phyloP scores from a whole-genome alignment of 1,140 invertebrate species.

The Macrobrachium nipponense region DNA sequence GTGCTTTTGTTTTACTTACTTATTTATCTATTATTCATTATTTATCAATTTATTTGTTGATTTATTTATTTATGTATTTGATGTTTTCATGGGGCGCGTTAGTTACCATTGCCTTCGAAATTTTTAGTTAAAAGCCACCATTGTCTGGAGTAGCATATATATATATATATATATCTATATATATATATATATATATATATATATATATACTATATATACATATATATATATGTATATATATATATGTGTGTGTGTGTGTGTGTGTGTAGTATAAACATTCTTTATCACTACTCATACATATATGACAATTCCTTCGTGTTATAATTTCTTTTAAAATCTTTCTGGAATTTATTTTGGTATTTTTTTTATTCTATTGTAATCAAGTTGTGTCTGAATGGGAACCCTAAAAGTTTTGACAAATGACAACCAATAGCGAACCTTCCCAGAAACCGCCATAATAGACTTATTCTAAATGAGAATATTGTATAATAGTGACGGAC shows the following conservation, averaged over 20 bases:
- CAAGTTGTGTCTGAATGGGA: no score
- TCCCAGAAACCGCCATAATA: conserved; percentile 40
- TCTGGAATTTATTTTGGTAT: no score
- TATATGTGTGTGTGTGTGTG: neutral
- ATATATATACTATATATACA: neutral
- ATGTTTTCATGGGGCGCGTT: neutral
- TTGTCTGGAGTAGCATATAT: neutral
- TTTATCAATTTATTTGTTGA: neutral
- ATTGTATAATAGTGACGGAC: conserved; percentile 55
- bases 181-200: conserved; percentile 23
- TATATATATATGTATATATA: neutral
- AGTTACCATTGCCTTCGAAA: neutral
- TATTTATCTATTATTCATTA: no score
- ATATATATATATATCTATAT: conserved; percentile 38
- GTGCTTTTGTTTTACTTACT: neutral
- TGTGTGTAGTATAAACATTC: neutral
- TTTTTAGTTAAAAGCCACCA: neutral
- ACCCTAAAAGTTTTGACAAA: conserved; percentile 37
- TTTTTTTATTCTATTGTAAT: neutral
- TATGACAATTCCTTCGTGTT: neutral
- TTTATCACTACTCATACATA: neutral
- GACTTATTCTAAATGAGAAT: conserved; percentile 33
- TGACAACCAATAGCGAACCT: conserved; percentile 9
- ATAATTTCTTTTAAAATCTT: neutral
- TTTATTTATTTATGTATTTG: neutral